phyloP scores from a whole-genome alignment of 2,888 invertebrate genomes.

The Tromatobia lineatoria region DNA sequence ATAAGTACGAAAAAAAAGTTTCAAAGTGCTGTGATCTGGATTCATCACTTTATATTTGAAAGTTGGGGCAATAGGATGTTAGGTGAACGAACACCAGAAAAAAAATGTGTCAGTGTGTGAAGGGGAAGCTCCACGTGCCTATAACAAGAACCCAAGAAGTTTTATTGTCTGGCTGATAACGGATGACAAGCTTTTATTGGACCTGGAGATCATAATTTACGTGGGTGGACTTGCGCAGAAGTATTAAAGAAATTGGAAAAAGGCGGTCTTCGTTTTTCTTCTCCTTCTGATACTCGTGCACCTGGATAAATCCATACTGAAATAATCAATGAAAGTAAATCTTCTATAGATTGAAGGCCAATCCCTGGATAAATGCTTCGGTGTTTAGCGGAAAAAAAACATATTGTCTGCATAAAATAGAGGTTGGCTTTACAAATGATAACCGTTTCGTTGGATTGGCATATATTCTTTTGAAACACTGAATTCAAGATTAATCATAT shows the following conservation, averaged over 20 bases:
- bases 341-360: neutral
- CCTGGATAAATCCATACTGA: neutral
- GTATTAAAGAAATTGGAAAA: neutral
- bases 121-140: slow-evolving; percentile 60
- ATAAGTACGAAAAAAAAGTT: neutral
- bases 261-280: neutral
- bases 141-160: slow-evolving; percentile 72
- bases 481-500: too few species aligned
- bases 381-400: neutral
- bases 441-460: too few species aligned
- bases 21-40: neutral
- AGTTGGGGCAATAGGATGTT: neutral
- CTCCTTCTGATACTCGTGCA: neutral
- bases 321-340: neutral
- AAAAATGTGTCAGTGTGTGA: neutral
- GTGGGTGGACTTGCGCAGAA: slow-evolving; percentile 59
- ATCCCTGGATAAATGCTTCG: neutral
- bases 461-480: too few species aligned
- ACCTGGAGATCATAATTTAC: slow-evolving; percentile 75
- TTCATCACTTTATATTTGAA: too few species aligned
- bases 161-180: slow-evolving; percentile 79
- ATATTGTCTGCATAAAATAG: neutral
- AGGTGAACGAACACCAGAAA: neutral
- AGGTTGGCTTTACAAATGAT: neutral
- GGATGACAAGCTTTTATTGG: slow-evolving; percentile 76